Conservation (phyloP, 2,797 vertebrate genomes). For the Alcedo quadribrachys region DNA sequence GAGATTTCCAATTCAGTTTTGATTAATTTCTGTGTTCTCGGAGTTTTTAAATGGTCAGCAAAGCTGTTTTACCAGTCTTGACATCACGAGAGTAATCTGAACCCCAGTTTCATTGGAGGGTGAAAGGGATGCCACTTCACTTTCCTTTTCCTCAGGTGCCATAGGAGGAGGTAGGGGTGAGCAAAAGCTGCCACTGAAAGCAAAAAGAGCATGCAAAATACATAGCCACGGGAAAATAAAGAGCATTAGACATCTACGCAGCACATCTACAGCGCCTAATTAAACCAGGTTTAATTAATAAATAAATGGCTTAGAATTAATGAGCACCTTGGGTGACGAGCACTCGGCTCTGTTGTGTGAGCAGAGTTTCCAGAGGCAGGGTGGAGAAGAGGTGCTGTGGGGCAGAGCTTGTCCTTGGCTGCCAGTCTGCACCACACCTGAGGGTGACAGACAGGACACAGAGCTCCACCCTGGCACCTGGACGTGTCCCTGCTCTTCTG, state of each 20-base stretch:
- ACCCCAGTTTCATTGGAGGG: background rate
- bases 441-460: background rate
- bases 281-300: slow-evolving; percentile 68
- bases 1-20: slow-evolving; percentile 1
- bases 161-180: background rate
- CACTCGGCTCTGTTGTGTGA: background rate
- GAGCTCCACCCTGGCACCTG: background rate
- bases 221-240: background rate
- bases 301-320: slow-evolving; percentile 52
- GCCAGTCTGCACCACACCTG: accelerated
- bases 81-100: background rate
- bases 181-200: background rate
- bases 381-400: background rate
- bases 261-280: slow-evolving; percentile 60
- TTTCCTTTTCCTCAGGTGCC: background rate
- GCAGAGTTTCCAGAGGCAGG: background rate
- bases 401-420: background rate
- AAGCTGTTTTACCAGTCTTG: background rate
- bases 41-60: slow-evolving; percentile 6
- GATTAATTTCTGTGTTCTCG: background rate
- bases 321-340: background rate
- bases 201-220: background rate
- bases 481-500: background rate
- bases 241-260: background rate
- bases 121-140: background rate